A percentile compares a stretch with the other conserved stretches of the same genome.
phyloP scores from a whole-genome alignment of 1,140 invertebrate genomes.

The Sitobion miscanthi region DNA sequence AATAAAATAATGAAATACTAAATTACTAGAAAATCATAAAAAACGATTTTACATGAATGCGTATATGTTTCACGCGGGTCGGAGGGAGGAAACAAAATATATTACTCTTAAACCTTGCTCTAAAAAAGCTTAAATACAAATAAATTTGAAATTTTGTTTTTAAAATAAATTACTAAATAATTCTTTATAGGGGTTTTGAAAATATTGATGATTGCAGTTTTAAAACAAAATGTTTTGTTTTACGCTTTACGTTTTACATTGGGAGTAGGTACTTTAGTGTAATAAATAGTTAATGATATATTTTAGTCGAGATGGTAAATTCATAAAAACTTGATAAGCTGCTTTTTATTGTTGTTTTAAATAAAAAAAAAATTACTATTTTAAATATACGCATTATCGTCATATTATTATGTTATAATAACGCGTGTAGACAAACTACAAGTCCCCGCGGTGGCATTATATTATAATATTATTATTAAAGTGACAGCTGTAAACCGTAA shows the following conservation, averaged over 20 bases:
- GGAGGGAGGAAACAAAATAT: background rate
- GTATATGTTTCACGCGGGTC: background rate
- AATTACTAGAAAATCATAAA: background rate
- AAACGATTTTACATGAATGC: background rate
- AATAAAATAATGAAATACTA: background rate
- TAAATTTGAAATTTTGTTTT: too few species aligned
- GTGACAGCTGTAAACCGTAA: background rate
- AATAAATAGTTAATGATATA: background rate
- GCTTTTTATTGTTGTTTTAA: background rate
- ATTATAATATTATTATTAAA: conserved; percentile 18
- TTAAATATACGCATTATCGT: background rate
- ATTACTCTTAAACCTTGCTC: background rate
- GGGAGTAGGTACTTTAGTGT: background rate
- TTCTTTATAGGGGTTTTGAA: background rate
- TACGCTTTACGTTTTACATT: background rate
- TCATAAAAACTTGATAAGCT: background rate
- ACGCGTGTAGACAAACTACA: background rate
- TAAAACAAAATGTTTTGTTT: background rate
- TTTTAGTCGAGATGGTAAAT: background rate
- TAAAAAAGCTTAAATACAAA: background rate
- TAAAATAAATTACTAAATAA: background rate
- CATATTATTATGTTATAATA: background rate
- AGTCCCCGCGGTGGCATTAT: background rate
- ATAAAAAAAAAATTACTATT: background rate
- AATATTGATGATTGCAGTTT: background rate